Evolutionary conservation across 2,113 vertebrate species (phyloP).

Genomic region (Microtus richardsoni): DNA sequence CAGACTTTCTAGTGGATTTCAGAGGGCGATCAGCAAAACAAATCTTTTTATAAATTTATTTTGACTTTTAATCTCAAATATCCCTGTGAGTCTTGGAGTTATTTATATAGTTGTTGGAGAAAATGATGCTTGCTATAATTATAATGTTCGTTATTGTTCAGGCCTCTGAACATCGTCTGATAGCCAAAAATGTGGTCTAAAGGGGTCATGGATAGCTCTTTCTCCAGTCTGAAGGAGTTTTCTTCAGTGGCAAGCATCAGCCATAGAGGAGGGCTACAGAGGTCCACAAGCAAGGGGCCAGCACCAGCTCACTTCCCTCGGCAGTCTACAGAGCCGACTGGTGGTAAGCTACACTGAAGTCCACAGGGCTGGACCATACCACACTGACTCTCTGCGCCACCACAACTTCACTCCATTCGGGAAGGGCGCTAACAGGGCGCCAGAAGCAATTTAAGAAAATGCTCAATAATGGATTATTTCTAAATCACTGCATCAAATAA

Average conservation of each 20-base stretch:
- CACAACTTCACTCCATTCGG: not conserved
- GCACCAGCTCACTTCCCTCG: not conserved
- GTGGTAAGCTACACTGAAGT: not conserved
- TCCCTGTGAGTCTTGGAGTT: no score
- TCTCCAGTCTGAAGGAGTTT: not conserved
- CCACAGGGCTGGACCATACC: not conserved
- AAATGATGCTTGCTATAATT: no score
- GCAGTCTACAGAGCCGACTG: not conserved
- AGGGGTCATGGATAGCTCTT: not conserved
- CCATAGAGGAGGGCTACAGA: no score
- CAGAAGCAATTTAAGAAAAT: conserved; percentile 68
- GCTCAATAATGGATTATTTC: conserved; percentile 78
- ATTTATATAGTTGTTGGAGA: no score
- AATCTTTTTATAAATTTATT: no score
- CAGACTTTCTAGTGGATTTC: no score
- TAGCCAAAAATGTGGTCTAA: no score
- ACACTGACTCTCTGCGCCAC: conserved; percentile 24
- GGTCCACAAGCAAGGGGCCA: no score
- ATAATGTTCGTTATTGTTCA: no score
- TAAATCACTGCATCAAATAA: conserved; percentile 70
- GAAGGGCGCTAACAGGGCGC: conserved; percentile 24
- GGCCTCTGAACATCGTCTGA: no score
- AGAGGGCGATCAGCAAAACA: no score
- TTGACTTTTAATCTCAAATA: no score
- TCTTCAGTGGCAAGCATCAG: not conserved